Base-by-base conservation (phyloP, 2,888 invertebrate genomes). In the Pocota personata region DNA sequence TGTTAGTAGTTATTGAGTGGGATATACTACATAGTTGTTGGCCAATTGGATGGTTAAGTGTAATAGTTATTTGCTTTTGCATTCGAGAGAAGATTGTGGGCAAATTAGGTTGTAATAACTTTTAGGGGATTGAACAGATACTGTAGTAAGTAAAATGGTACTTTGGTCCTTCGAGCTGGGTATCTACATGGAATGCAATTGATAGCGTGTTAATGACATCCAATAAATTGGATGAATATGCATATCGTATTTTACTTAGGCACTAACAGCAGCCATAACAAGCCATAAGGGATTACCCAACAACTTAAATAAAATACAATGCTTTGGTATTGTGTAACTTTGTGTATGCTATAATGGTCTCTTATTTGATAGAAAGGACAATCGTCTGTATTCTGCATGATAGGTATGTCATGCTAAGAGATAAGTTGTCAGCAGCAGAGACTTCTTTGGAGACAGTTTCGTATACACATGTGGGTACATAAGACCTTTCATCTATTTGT, bases 41-140 rank as follows among this genome's bases (percentile, higher is more conserved):
- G 32, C 16, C 72, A 58, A 72, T 58, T 72, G 72, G 58, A 27
- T 60, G 58, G 14, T 72, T 16, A 50, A 48, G 58, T 48, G 35
- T 37, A 48, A 48, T 60, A 48, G 43, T n/a, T 46, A 32, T 46
- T 37, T 21, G 52, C 14, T 30, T 46, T 30, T n/a, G 21, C 14
- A 16, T 21, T 10, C 14, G 7, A 16, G 30, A 32, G 30, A 14
- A 16, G 24, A 50, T 50, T 50, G 24, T 24, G 21, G 16, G 1
- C 12, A 50, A 40, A 40, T 40, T 40, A 40, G 40, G 24, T 3
- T n/a, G 21, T 50, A 50, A 24, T 50, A 40, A 40, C 40, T 16
- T 40, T 14, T 5, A 14, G 40, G 6, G 40, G 40, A 4, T 4
- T 12, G 12, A 16, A 7, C n/a, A 2, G 12, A 37, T 37, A 0